Conservation (phyloP, 1,140 invertebrate species). For the Nixonia krombeini region DNA sequence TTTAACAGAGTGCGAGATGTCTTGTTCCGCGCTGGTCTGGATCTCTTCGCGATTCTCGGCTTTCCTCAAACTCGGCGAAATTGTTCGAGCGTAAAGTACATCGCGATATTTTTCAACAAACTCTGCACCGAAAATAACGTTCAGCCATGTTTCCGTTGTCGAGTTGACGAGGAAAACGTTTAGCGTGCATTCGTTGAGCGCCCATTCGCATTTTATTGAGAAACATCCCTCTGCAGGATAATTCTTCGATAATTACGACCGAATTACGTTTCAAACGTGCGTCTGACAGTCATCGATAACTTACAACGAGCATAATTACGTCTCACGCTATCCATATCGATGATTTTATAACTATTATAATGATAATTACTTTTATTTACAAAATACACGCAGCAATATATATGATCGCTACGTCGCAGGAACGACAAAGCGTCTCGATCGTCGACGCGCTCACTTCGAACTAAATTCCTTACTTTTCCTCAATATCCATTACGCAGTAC, state of each 20-base stretch:
- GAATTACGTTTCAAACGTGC: background rate
- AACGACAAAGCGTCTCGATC: slow-evolving; percentile 41
- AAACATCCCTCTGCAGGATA: too few relatives aligned
- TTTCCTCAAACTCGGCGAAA: too few relatives aligned
- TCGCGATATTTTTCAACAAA: slow-evolving; percentile 25
- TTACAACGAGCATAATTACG: slow-evolving; percentile 11
- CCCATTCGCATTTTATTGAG: too few relatives aligned
- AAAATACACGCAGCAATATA: slow-evolving; percentile 36
- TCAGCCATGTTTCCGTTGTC: too few relatives aligned
- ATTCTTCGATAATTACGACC: too few relatives aligned
- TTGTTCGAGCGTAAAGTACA: too few relatives aligned
- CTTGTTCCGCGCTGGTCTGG: slow-evolving; percentile 56
- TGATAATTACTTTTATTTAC: slow-evolving; percentile 42
- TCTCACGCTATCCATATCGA: too few relatives aligned
- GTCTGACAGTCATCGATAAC: slow-evolving; percentile 24
- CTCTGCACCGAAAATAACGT: too few relatives aligned
- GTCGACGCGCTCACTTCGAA: slow-evolving; percentile 24
- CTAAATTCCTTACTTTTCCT: slow-evolving; percentile 26
- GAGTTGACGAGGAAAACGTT: too few relatives aligned
- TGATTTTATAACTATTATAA: slow-evolving; percentile 1
- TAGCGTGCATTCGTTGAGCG: too few relatives aligned
- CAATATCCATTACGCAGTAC: slow-evolving; percentile 59
- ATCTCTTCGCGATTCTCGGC: slow-evolving; percentile 33
- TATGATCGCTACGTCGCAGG: slow-evolving; percentile 38
- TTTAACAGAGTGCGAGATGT: slow-evolving; percentile 56